Conservation (phyloP, 2,113 vertebrate species). For the Pachypanchax playfairii region DNA sequence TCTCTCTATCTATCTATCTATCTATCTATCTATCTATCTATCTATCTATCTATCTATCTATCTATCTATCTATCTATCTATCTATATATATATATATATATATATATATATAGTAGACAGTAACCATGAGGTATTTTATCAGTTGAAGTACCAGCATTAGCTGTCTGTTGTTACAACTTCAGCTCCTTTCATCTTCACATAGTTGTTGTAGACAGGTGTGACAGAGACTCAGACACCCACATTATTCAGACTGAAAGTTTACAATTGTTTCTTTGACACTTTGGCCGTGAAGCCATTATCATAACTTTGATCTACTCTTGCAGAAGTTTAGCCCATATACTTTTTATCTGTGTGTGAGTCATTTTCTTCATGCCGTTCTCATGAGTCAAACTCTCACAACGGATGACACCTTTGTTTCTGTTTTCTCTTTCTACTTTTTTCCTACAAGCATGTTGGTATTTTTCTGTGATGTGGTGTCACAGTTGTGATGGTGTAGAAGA, state of each 20-base stretch:
- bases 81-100: no score
- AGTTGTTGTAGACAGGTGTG: slow-evolving; percentile 9
- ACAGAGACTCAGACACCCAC: slow-evolving; percentile 14
- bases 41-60: no score
- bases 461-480: slow-evolving; percentile 19
- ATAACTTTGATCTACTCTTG: background rate
- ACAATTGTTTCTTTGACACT: no score
- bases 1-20: no score
- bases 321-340: background rate
- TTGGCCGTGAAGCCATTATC: background rate
- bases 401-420: no score
- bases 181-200: background rate
- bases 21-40: no score
- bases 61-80: no score
- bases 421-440: slow-evolving; percentile 20
- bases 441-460: background rate
- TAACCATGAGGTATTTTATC: no score
- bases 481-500: background rate
- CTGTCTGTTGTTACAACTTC: background rate
- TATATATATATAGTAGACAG: no score
- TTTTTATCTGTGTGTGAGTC: background rate
- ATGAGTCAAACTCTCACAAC: background rate
- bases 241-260: background rate
- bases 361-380: background rate
- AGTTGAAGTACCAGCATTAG: no score